Evolutionary conservation across 2,888 invertebrate genomes (phyloP).

Genomic region (Oscheius sp.): DNA sequence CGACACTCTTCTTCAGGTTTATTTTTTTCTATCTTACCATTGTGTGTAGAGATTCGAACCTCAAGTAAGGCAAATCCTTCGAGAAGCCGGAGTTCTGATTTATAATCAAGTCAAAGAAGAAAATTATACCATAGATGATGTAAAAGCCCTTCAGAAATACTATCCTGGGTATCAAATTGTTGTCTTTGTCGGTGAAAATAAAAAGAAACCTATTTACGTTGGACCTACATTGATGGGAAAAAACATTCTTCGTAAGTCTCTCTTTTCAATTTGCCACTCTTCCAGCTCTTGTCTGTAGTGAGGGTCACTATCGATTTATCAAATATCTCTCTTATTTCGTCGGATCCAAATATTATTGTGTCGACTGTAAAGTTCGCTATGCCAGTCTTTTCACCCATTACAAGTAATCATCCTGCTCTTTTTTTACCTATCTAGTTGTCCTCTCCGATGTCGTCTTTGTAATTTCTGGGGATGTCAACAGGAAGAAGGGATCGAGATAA

Average conservation of each 20-base stretch:
- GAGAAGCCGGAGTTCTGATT: slow-evolving; percentile 1
- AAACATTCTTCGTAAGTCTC: slow-evolving; percentile 11
- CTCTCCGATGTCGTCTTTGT: slow-evolving; percentile 28
- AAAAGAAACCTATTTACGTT: slow-evolving; percentile 17
- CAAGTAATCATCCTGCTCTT: slow-evolving; percentile 2
- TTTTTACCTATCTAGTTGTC: slow-evolving; percentile 7
- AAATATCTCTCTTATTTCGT: slow-evolving; percentile 2
- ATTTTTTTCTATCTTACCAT: neutral
- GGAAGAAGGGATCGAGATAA: slow-evolving; percentile 17
- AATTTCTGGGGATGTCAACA: neutral
- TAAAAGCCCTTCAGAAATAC: neutral
- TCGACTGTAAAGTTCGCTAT: slow-evolving; percentile 14
- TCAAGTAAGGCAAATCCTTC: slow-evolving; percentile 1
- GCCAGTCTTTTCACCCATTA: slow-evolving; percentile 6
- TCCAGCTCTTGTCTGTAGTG: slow-evolving; percentile 19
- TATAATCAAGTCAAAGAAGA: neutral
- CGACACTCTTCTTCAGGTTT: neutral
- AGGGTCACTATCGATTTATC: slow-evolving; percentile 20
- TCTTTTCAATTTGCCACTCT: too few relatives aligned
- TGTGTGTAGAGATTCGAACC: neutral
- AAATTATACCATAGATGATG: slow-evolving; percentile 27
- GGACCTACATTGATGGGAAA: slow-evolving; percentile 26
- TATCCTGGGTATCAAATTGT: slow-evolving; percentile 20
- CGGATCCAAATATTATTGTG: slow-evolving; percentile 14
- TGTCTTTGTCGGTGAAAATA: slow-evolving; percentile 17